phyloP scores from a whole-genome alignment of 2,113 vertebrate species.

The Ivindomyrus marchei region DNA sequence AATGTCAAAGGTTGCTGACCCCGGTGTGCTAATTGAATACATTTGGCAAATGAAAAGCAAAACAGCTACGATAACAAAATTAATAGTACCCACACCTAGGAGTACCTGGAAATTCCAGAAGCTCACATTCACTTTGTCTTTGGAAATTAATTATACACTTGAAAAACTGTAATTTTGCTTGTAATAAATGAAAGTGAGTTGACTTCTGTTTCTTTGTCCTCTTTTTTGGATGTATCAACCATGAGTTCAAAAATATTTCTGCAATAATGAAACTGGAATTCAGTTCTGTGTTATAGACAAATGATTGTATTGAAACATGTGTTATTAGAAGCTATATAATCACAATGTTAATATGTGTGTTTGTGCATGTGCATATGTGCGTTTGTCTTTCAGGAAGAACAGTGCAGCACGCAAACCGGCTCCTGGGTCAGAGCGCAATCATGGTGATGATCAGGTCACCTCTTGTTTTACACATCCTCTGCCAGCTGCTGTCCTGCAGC shows the following conservation, averaged over 20 bases:
- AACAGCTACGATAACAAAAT: not conserved
- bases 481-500: not conserved
- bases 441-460: not conserved
- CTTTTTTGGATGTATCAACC: not conserved
- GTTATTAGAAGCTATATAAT: not conserved
- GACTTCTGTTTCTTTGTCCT: not conserved
- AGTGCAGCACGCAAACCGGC: not conserved
- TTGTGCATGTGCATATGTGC: not conserved
- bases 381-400: slow-evolving; percentile 30
- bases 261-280: not conserved
- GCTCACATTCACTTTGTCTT: not conserved
- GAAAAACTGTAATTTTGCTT: not conserved
- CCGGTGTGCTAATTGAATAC: not conserved
- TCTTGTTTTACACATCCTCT: slow-evolving; percentile 21
- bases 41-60: not conserved
- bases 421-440: not conserved
- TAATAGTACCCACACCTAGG: not conserved
- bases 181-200: not conserved
- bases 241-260: not conserved
- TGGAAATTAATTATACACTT: not conserved
- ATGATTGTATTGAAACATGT: not conserved
- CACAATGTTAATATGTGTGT: not conserved
- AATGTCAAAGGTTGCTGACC: not conserved
- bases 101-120: not conserved
- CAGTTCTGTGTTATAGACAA: not conserved